Evolutionary conservation across 1,140 invertebrate species (phyloP), one percentile per base, ranked within the genome.

Genomic region (Pararge aegeria): DNA sequence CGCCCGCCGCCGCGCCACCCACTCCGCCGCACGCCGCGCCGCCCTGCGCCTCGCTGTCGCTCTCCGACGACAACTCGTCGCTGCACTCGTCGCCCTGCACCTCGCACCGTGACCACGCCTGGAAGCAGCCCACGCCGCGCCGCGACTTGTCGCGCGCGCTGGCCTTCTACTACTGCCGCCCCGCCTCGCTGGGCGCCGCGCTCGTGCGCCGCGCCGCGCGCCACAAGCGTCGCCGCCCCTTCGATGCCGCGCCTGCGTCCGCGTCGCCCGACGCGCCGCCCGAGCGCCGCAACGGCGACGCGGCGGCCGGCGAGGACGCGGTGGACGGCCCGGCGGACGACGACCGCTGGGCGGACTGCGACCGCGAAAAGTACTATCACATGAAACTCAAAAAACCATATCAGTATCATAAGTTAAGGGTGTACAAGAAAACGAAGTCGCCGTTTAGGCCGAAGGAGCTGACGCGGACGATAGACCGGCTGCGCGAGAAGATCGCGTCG

Each of bases 51-150:
- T 91, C 92, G 55, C 82, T 92, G 66, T 92, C 91, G 74, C 95
- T 95, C 89, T 96, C 95, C 69, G 96, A 96, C 91, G 95, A 97
- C 81, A 96, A 96, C 88, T 96, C 95, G 71, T 97, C 95, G 29
- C 92, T 96, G 68, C 95, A 96, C 76, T 96, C 95, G 40, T 97
- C 95, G 70, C 95, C 95, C 55, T 96, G 95, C 60, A 60, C 69
- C 53, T 71, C 69, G 95, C 95, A 96, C 83, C 91, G 95, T 63
- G 95, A 97, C 84, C 95, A 96, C 80, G 94, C 94, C 72, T 97
- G 95, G 95, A 97, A 97, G 80, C 95, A 97, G 84, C 89, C 92
- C 21, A 90, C 92, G 64, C 95, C 96, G 27, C 92, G 93, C 55
- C 92, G 92, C 29, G 93, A 94, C 78, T 90, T 94, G 44, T 95